Conservation (phyloP, 2,888 invertebrate species). For the Callinectes sapidus region DNA sequence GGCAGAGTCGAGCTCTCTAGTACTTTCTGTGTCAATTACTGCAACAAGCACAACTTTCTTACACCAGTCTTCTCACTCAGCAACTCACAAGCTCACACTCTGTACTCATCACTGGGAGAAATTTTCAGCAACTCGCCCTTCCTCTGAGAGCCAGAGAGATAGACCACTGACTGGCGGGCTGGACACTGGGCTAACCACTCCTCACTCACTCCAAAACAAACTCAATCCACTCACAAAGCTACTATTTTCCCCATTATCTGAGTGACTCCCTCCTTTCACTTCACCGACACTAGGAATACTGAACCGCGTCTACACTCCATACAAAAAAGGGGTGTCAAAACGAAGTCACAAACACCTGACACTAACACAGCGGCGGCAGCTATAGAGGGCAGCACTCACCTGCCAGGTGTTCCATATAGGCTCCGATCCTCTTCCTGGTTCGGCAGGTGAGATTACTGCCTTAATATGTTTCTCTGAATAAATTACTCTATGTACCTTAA, state of each 20-base stretch:
- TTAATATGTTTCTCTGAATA: background rate
- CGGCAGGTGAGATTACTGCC: background rate
- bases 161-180: background rate
- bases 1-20: slow-evolving; percentile 43
- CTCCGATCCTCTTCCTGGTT: background rate
- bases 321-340: slow-evolving; percentile 50
- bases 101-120: background rate
- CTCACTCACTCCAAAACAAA: background rate
- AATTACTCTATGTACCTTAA: background rate
- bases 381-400: slow-evolving; percentile 24
- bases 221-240: background rate
- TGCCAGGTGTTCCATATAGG: background rate
- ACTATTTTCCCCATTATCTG: background rate
- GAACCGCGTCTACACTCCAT: background rate
- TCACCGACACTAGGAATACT: background rate
- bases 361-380: background rate
- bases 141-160: background rate
- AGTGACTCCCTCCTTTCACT: background rate
- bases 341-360: background rate
- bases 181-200: background rate
- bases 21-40: background rate
- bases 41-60: background rate
- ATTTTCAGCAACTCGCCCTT: background rate
- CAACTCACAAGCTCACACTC: background rate
- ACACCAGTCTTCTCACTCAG: background rate